phyloP scores from a whole-genome alignment of 2,113 vertebrate genomes.

The Chaetodon auriga region DNA sequence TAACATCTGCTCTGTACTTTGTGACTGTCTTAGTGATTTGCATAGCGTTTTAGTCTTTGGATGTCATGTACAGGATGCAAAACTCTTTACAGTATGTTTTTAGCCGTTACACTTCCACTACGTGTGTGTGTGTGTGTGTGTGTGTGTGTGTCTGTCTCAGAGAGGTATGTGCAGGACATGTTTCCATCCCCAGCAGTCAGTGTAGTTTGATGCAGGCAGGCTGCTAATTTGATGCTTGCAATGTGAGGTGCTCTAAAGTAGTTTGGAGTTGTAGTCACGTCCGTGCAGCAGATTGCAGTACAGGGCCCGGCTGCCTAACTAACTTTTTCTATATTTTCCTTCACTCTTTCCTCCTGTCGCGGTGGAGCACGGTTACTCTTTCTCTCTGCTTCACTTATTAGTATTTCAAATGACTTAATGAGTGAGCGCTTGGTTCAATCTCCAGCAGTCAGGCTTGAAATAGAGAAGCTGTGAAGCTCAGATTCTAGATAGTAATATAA shows the following conservation, averaged over 20 bases:
- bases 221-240: not conserved
- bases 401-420: not conserved
- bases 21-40: not conserved
- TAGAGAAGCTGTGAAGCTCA: not conserved
- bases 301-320: not conserved
- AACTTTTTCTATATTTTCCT: not conserved
- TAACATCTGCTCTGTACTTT: not conserved
- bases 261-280: not conserved
- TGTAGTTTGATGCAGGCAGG: not conserved
- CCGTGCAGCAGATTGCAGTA: not conserved
- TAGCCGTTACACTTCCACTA: not conserved
- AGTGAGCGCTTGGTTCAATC: not conserved
- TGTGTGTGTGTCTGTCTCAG: too few species aligned
- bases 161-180: not conserved
- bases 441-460: not conserved
- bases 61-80: not conserved
- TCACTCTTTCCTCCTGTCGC: not conserved
- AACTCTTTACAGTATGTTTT: not conserved
- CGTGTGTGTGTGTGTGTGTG: conserved; percentile 1
- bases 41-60: not conserved
- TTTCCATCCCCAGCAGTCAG: not conserved
- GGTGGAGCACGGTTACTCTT: too few species aligned
- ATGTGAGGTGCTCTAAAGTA: not conserved
- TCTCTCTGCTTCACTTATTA: not conserved
- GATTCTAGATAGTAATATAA: not conserved